Evolutionary conservation across 2,113 vertebrate species (phyloP), one percentile per base, ranked within the genome.

Genomic region (Ceratotherium simum): DNA sequence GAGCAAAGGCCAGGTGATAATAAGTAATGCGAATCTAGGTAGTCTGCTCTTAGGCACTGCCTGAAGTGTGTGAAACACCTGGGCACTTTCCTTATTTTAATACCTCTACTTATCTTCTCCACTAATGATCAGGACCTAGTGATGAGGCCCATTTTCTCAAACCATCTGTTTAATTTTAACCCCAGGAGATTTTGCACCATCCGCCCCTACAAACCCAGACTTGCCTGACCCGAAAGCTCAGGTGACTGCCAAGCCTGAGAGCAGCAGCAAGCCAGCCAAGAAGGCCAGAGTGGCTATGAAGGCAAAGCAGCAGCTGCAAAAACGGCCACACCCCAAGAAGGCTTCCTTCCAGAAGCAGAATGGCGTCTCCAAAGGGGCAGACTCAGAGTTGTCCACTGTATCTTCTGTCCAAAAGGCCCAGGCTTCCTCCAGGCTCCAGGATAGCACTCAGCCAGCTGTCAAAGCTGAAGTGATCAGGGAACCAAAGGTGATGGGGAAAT

Each of bases 191-290:
- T 39, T 5, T 64, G 3, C 72, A 97, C 64, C 97, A 89, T 42
- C 92, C 76, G 69, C 65, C 70, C 33, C 72, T 23, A 13, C 91
- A 98, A 64, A 90, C n/a, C 1, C 1, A 0, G 56, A 95, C 0
- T 0, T 96, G 73, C 56, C 91, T 46, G 39, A 72, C 8, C 2
- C 31, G 12, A 97, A 79, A 33, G 78, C 33, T 72, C 97, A 98
- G 39, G 82, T 65, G 25, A 51, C 39, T 23, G 97, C 97, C 16
- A 95, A n/a, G 0, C 36, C 86, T 6, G 97, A 98, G 97, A 96
- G 93, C 92, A 88, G 79, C 33, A 58, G 21, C 95, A 93, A 97
- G 95, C 96, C 80, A 91, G 90, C 92, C 97, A 97, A 92, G 98
- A 98, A 96, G 56, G 84, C 81, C 31, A 51, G 76, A 54, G 58